Percentiles rank a stretch among this genome's conserved stretches.
These are phyloP conservation scores for Palythoa heliodiscus DNA, from an alignment of 92 coral and sea anemone species.

Conservation along the genomic window DNA sequence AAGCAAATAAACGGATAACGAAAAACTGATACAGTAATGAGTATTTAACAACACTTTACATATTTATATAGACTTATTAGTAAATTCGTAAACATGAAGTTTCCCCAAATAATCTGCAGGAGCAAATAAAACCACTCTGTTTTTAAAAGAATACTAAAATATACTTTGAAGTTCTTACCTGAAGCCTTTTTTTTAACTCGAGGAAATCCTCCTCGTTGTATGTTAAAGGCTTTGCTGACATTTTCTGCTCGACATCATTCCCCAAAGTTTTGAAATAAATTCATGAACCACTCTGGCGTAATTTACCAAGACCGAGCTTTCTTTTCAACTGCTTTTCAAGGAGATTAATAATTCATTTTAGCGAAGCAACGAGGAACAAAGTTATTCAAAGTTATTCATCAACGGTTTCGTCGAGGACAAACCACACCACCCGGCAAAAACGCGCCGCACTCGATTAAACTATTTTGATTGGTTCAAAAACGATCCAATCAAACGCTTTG, in stretches of 20 bases:
- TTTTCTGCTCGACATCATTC: slow-evolving; percentile 12
- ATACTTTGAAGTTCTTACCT: background rate
- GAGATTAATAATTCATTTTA: slow-evolving; percentile 34
- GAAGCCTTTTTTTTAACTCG: slow-evolving; percentile 43
- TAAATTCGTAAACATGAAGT: background rate
- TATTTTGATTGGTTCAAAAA: slow-evolving; percentile 15
- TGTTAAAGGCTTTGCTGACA: slow-evolving; percentile 27
- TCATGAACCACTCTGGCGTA: background rate
- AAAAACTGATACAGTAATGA: background rate
- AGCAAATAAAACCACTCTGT: background rate
- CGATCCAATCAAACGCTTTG: slow-evolving; percentile 8
- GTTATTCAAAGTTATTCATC: background rate
- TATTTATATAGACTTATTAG: background rate
- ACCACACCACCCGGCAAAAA: slow-evolving; percentile 14
- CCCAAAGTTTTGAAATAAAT: background rate
- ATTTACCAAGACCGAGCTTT: background rate
- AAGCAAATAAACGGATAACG: background rate
- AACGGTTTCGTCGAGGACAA: background rate
- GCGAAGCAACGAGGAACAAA: background rate
- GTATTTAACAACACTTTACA: background rate
- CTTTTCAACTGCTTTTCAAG: slow-evolving; percentile 6
- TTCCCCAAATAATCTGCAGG: background rate
- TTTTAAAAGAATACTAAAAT: background rate
- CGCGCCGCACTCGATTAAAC: background rate
- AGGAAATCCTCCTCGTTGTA: slow-evolving; percentile 39